These are phyloP conservation scores for Ceyx erithaca DNA, from an alignment of 2,797 vertebrate genomes.

Conservation along the genomic window DNA sequence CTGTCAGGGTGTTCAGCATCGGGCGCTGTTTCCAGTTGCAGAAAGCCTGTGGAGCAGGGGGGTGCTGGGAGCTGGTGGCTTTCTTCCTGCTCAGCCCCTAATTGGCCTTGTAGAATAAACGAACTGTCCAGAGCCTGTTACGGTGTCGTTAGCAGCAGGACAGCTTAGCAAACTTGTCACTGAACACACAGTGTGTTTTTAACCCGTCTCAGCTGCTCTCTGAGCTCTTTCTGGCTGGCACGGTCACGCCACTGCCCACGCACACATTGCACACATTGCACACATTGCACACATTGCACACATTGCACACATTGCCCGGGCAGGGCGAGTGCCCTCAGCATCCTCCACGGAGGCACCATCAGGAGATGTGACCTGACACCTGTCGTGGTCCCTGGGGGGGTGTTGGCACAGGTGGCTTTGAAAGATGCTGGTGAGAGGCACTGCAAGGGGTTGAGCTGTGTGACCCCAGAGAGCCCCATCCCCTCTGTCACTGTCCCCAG, in stretches of 20 bases:
- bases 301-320: fast-evolving
- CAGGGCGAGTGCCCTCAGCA: neutral
- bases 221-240: neutral
- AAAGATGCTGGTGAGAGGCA: neutral
- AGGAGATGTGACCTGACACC: fast-evolving
- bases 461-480: neutral
- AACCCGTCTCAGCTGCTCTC: fast-evolving
- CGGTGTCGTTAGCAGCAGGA: neutral
- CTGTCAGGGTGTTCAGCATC: fast-evolving
- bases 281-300: fast-evolving
- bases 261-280: fast-evolving
- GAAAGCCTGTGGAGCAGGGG: fast-evolving
- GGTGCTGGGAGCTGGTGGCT: neutral
- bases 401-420: fast-evolving
- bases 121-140: neutral
- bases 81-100: neutral
- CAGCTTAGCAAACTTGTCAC: neutral
- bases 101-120: neutral
- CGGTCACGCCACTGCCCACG: fast-evolving
- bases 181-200: neutral
- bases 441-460: fast-evolving
- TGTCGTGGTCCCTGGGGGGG: fast-evolving
- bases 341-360: neutral
- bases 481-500: neutral
- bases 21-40: neutral